Base-by-base conservation (phyloP, 2,797 vertebrate genomes). In the Ispidina picta region DNA sequence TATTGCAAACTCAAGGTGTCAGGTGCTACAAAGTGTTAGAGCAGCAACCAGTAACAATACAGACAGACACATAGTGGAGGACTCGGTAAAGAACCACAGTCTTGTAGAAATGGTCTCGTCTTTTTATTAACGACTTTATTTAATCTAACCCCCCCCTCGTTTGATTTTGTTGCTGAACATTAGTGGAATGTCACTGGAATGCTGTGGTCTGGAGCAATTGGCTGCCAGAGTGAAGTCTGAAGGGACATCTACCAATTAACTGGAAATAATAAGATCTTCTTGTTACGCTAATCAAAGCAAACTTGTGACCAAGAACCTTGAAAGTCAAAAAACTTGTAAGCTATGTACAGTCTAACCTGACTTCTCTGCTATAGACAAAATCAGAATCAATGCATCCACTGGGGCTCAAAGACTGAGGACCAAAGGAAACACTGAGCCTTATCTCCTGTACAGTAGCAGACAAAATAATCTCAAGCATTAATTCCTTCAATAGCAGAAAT, bases 191-290 rank as follows among this genome's bases (percentile, higher is more conserved):
- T 23, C 39, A 48, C 7, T 0, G 2, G 33, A 7, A 25, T 83
- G 44, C 21, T 81, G 66, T 49, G 52, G 18, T 55, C n/a, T 89
- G 41, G 44, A 73, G n/a, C 44, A 60, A 33, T 81, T 41, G 8
- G 37, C 68, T 88, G 49, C 68, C 78, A 87, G 69, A 8, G 1
- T 39, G 46, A 81, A 91, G 59, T 95, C 92, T 92, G 81, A 88
- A 71, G 90, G 78, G 90, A 92, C 49, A 54, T 80, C 33, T 84
- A 62, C 43, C 35, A 84, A 94, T 96, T 93, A 95, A 88, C 59
- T 88, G 64, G 79, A 92, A 93, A 86, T 92, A 93, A 94, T 90
- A 54, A 82, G 72, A 71, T 41, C 56, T 48, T 87, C 28, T 59
- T 86, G 62, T 60, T 86, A 68, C 21, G 28, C 29, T 54, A 52